Base-by-base conservation (phyloP, 2,888 invertebrate species). In the Chironomus riparius region DNA sequence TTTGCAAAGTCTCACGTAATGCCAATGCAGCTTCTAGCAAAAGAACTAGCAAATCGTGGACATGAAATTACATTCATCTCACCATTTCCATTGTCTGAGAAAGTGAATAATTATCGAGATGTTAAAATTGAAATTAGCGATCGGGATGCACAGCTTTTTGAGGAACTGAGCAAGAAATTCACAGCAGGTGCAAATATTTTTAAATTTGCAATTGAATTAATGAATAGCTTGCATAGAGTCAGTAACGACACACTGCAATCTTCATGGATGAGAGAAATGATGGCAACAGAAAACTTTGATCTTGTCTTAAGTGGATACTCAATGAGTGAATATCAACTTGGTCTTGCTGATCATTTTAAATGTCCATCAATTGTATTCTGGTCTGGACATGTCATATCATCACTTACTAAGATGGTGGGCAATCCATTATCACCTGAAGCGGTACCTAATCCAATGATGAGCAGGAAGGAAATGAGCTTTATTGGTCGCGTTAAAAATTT, bases 1-100 rank as follows among this genome's bases (percentile, higher is more conserved):
- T 79, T 80, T 70, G 80, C 82, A 61, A 81, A 80, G 2, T 83
- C 83, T 13, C 83, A 83, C 80, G 76, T 82, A 18, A 82, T 83
- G 15, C 80, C 83, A 0, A 80, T 83, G 48, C 82, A 82, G 81
- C 79, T 83, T 0, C 68, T 81, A 2, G 80, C 80, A 71, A 80
- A 80, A 71, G 81, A 81, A 0, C 15, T 50, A 4, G 82, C 82
- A 77, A 10, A 28, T 10, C 77, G 79, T 47, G 83, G 83, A 0
- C 84, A 83, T 77, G 81, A 83, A 78, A 79, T 83, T 0, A 83
- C 75, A 10, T 68, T 75, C 10, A 68, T 75, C 0, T 65, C 48
- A 3, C 15, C 56, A 2, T 75, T 56, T 69, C 68, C 75, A 56
- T 47, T 69, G 15, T 13, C 24, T 5, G 69, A 68, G 13, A 15